These are phyloP conservation scores for Alitta virens DNA, from an alignment of 2,888 invertebrate genomes.

Conservation along the genomic window DNA sequence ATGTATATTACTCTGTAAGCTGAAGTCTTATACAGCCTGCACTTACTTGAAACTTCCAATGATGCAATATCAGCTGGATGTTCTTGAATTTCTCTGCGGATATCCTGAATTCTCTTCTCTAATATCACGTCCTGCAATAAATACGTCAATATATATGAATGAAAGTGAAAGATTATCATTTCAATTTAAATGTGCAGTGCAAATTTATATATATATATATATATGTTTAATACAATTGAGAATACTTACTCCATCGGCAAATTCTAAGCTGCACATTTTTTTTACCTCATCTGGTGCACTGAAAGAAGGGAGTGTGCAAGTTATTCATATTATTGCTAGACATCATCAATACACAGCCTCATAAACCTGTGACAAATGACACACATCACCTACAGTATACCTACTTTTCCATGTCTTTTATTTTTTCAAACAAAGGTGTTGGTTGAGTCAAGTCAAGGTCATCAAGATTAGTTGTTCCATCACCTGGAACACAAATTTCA, in stretches of 20 bases:
- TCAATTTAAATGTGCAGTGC: too few relatives aligned
- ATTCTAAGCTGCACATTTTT: slow-evolving; percentile 70
- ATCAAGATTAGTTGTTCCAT: not conserved
- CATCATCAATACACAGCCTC: too few relatives aligned
- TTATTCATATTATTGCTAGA: too few relatives aligned
- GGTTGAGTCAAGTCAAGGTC: slow-evolving; percentile 5
- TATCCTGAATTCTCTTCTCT: slow-evolving; percentile 50
- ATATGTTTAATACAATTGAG: too few relatives aligned
- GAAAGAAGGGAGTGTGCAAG: slow-evolving; percentile 49
- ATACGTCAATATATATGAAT: not conserved
- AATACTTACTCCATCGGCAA: slow-evolving; percentile 63
- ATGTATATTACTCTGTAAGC: too few relatives aligned
- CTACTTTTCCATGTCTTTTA: slow-evolving; percentile 10
- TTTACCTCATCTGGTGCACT: slow-evolving; percentile 73
- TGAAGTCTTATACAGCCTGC: too few relatives aligned
- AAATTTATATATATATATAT: too few relatives aligned
- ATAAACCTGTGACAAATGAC: too few relatives aligned
- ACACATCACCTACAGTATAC: too few relatives aligned
- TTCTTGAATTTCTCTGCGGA: slow-evolving; percentile 67
- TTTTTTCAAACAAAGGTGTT: slow-evolving; percentile 11
- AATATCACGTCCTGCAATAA: slow-evolving; percentile 32
- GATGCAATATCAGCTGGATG: slow-evolving; percentile 71
- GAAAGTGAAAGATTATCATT: too few relatives aligned
- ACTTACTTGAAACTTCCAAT: slow-evolving; percentile 71
- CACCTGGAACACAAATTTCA: not conserved